Conservation (phyloP, 2,888 invertebrate genomes). For the Polylopha cassiicola region DNA sequence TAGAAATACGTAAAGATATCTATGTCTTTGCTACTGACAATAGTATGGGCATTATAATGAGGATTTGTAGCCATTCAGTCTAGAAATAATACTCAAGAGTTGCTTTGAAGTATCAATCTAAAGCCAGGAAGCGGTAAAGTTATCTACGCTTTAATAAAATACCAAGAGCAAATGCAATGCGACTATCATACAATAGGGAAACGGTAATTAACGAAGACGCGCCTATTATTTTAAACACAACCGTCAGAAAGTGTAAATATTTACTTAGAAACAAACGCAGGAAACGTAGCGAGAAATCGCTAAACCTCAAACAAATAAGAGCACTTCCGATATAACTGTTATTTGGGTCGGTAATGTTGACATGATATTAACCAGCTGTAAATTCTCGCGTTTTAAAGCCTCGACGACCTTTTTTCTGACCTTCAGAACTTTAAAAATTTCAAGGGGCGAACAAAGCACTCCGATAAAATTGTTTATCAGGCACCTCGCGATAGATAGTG, state of each 20-base stretch:
- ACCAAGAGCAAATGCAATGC: neutral
- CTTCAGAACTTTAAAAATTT: conserved; percentile 13
- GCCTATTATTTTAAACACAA: neutral
- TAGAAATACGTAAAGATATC: no score
- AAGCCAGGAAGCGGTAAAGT: no score
- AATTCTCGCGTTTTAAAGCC: conserved; percentile 17
- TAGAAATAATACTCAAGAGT: no score
- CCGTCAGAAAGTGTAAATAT: conserved; percentile 1
- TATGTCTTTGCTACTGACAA: no score
- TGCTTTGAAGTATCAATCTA: no score
- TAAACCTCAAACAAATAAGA: conserved; percentile 19
- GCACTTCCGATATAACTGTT: conserved; percentile 13
- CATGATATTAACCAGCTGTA: conserved; percentile 11
- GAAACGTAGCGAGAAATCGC: conserved; percentile 13
- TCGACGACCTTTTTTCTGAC: conserved; percentile 13
- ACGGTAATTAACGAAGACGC: neutral
- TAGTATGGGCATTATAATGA: no score
- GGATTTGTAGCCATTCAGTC: no score
- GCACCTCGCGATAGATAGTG: conserved; percentile 7
- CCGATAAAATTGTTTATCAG: conserved; percentile 12
- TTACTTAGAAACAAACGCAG: conserved; percentile 11
- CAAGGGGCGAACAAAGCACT: conserved; percentile 11
- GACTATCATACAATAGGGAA: neutral
- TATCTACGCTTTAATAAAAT: no score
- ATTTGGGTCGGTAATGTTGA: conserved; percentile 18